Evolutionary conservation across 92 coral and sea anemone genomes (phyloP).

Genomic region (Porites rus): DNA sequence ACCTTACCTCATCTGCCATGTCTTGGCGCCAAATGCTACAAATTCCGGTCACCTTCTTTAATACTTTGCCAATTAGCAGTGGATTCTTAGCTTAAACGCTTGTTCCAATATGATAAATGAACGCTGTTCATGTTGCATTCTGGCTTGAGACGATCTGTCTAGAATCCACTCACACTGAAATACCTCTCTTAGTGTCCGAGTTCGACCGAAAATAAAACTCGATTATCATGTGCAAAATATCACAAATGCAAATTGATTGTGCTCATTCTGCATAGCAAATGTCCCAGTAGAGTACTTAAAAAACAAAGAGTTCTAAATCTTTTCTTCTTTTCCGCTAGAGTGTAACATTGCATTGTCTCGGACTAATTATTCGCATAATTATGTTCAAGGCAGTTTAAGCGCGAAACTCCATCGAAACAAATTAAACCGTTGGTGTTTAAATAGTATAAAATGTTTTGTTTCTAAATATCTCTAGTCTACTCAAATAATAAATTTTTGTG

Average conservation of each 20-base stretch:
- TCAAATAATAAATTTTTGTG: too few relatives aligned
- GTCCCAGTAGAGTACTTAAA: neutral
- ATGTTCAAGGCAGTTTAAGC: constrained; percentile 11
- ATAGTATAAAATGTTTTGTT: neutral
- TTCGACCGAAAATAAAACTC: constrained; percentile 1
- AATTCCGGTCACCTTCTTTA: constrained; percentile 32
- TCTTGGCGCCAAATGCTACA: neutral
- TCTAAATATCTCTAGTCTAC: too few relatives aligned
- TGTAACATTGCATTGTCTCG: neutral
- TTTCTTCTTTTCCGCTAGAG: neutral
- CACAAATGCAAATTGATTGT: constrained; percentile 37
- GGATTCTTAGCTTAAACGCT: neutral
- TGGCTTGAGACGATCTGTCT: neutral
- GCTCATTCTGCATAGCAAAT: constrained; percentile 37
- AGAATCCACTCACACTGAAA: neutral
- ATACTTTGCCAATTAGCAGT: neutral
- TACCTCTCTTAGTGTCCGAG: neutral
- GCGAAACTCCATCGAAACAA: neutral
- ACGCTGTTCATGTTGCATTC: neutral
- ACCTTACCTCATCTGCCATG: constrained; percentile 51
- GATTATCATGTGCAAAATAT: neutral
- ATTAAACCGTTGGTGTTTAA: neutral
- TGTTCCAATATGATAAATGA: neutral
- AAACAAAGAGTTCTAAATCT: neutral
- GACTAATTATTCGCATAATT: constrained; percentile 27